A percentile compares a stretch with the other conserved stretches of the same genome.
Evolutionary conservation across 2,888 invertebrate species (phyloP).

Genomic region (Caenorhabditis panamensis): DNA sequence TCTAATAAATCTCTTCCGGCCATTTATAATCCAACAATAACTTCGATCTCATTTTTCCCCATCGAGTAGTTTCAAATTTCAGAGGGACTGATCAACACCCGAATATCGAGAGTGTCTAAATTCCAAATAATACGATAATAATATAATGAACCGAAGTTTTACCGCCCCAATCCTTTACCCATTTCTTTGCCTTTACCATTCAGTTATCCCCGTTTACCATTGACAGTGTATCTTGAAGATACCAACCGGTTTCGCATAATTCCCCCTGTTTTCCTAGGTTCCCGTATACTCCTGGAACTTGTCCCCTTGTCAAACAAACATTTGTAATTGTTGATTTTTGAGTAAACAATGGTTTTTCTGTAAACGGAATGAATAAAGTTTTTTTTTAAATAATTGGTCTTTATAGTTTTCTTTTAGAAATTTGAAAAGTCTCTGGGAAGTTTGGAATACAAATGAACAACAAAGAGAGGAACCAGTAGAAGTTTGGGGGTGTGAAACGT

Average conservation of each 20-base stretch:
- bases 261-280: background rate
- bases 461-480: constrained; percentile 43
- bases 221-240: constrained; percentile 28
- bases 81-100: constrained; percentile 47
- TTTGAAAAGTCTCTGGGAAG: constrained; percentile 13
- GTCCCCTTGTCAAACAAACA: constrained; percentile 13
- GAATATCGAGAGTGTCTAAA: constrained; percentile 39
- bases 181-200: constrained; percentile 5
- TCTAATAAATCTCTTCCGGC: background rate
- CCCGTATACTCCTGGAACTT: background rate
- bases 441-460: constrained; percentile 1
- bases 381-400: background rate
- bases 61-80: constrained; percentile 17
- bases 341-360: background rate
- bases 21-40: background rate
- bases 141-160: background rate
- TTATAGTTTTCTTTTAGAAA: constrained; percentile 2
- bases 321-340: constrained; percentile 10
- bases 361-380: constrained; percentile 4
- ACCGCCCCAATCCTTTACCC: background rate
- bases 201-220: constrained; percentile 6
- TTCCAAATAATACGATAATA: constrained; percentile 3
- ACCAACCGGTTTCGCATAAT: constrained; percentile 46
- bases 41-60: background rate
- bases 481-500: constrained; percentile 22